These are phyloP conservation scores for Drosophila subsilvestris DNA, from an alignment of 2,888 invertebrate genomes.

Conservation along the genomic window DNA sequence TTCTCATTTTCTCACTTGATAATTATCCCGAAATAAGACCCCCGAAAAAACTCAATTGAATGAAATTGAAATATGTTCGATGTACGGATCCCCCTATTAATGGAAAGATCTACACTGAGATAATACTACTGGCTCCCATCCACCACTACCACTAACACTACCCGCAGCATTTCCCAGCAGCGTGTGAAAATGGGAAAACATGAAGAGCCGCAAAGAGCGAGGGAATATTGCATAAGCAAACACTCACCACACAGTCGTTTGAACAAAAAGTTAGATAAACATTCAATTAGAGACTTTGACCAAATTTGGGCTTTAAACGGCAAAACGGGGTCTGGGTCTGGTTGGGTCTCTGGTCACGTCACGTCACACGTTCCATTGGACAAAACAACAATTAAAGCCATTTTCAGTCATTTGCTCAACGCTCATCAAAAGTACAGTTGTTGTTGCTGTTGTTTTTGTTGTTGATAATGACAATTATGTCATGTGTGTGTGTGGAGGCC, in stretches of 20 bases:
- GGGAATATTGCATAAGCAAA: constrained; percentile 67
- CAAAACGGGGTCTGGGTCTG: constrained; percentile 1
- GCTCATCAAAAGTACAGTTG: constrained; percentile 51
- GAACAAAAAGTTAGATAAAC: constrained; percentile 16
- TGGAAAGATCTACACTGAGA: constrained; percentile 21
- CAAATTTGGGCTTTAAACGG: constrained; percentile 39
- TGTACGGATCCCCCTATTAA: constrained; percentile 19
- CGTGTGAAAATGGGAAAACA: constrained; percentile 48
- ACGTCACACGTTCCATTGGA: constrained; percentile 49
- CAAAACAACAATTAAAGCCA: constrained; percentile 70
- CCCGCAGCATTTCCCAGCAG: constrained; percentile 22
- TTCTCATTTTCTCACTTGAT: constrained; percentile 20
- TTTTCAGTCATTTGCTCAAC: constrained; percentile 69
- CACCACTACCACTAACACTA: constrained; percentile 22
- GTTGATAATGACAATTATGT: constrained; percentile 73
- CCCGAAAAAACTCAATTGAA: constrained; percentile 28
- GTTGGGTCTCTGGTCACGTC: constrained; percentile 52
- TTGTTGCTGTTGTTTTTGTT: constrained; percentile 5
- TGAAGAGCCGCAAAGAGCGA: constrained; percentile 17
- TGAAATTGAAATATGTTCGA: constrained; percentile 39
- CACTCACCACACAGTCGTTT: background rate
- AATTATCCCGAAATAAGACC: constrained; percentile 7
- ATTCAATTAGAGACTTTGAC: constrained; percentile 45
- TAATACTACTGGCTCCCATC: constrained; percentile 17
- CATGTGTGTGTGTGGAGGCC: constrained; percentile 45